Evolutionary conservation across 2,888 invertebrate species (phyloP).

Genomic region (Phyllotreta cruciferae): DNA sequence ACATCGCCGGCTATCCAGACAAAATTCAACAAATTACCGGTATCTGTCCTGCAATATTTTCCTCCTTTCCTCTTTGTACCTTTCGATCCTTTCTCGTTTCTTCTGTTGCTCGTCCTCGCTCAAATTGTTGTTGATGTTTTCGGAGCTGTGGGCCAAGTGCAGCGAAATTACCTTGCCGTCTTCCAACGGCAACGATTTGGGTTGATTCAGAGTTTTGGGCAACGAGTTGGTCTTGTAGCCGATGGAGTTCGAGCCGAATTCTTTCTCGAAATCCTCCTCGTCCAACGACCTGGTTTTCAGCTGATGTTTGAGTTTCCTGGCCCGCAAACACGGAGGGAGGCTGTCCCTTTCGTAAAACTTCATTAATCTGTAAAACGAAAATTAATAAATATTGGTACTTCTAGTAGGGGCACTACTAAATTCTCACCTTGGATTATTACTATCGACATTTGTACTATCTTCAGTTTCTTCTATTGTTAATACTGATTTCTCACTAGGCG

Average conservation of each 20-base stretch:
- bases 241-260: slow-evolving; percentile 63
- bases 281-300: slow-evolving; percentile 74
- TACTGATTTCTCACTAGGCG: slow-evolving; percentile 37
- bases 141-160: slow-evolving; percentile 54
- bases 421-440: slow-evolving; percentile 43
- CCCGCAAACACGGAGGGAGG: slow-evolving; percentile 68
- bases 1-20: no score
- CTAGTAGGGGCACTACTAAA: not conserved
- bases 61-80: slow-evolving; percentile 89
- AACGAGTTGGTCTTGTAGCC: slow-evolving; percentile 62
- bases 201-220: slow-evolving; percentile 65
- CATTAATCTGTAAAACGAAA: slow-evolving; percentile 43
- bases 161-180: slow-evolving; percentile 50
- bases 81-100: slow-evolving; percentile 84
- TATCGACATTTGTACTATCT: slow-evolving; percentile 30
- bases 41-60: slow-evolving; percentile 86
- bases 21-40: slow-evolving; percentile 42
- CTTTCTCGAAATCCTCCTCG: slow-evolving; percentile 76
- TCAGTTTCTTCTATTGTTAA: slow-evolving; percentile 36
- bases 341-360: slow-evolving; percentile 55
- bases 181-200: slow-evolving; percentile 63
- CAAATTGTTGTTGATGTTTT: slow-evolving; percentile 44
- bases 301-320: slow-evolving; percentile 68
- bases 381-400: not conserved
- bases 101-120: slow-evolving; percentile 57